Percentiles rank a stretch among this genome's conserved stretches.
These are phyloP conservation scores for Echinometra lucunter DNA, from an alignment of 53 echinoderm and acorn worm species.

Conservation along the genomic window DNA sequence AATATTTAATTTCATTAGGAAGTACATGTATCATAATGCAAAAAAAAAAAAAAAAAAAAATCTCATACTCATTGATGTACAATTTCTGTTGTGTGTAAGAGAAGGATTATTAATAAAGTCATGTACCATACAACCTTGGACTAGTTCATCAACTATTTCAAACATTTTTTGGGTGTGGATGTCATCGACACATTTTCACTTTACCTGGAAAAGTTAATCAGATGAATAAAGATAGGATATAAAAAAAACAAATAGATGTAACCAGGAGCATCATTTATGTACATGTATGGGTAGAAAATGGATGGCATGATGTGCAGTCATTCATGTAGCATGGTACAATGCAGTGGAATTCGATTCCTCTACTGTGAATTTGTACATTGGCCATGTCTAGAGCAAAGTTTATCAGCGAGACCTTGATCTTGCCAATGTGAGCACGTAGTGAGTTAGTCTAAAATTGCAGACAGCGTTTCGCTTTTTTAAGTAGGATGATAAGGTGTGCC, in stretches of 20 bases:
- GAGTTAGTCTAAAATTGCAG: neutral
- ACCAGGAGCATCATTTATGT: neutral
- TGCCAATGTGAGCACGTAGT: conserved; percentile 37
- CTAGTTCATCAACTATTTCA: no score
- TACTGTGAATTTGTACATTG: conserved; percentile 6
- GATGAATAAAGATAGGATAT: neutral
- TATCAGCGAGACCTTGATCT: conserved; percentile 47
- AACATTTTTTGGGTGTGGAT: no score
- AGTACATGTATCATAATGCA: no score
- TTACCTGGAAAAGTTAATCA: no score
- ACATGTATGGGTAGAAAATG: neutral
- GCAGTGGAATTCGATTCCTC: conserved; percentile 1
- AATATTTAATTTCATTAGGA: no score
- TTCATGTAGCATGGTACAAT: conserved; percentile 6
- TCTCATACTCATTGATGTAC: no score
- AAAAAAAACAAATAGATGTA: neutral
- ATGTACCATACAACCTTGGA: no score
- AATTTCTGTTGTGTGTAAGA: no score
- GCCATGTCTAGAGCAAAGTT: conserved; percentile 50
- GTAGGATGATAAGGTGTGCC: neutral
- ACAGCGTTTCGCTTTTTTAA: neutral
- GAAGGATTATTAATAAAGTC: no score
- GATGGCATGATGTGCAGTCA: neutral
- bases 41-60: no score
- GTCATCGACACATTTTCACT: no score